phyloP scores from a whole-genome alignment of 2,113 vertebrate species.

The Rhizomys pruinosus region DNA sequence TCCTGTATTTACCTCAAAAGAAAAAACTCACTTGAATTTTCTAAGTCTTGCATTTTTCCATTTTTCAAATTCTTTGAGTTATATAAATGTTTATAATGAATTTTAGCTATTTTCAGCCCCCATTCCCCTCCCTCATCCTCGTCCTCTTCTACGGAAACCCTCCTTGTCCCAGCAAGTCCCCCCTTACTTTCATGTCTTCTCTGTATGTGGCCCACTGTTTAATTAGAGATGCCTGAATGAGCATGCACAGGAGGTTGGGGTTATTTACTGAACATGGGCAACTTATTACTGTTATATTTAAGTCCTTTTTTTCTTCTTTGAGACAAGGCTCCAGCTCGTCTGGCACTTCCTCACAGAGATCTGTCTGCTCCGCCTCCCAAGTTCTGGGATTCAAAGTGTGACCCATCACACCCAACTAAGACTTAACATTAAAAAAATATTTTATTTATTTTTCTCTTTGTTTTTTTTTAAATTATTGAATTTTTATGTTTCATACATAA shows the following conservation, averaged over 20 bases:
- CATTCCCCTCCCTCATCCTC: neutral
- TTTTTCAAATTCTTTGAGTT: neutral
- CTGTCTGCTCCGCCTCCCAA: too few species aligned
- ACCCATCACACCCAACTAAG: too few species aligned
- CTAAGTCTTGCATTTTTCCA: neutral
- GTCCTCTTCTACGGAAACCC: too few species aligned
- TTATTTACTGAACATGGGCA: neutral
- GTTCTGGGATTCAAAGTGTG: too few species aligned
- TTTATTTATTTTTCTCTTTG: too few species aligned
- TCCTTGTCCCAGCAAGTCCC: neutral
- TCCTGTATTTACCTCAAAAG: neutral
- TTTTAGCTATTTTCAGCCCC: neutral
- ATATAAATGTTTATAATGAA: neutral
- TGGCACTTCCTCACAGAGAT: too few species aligned
- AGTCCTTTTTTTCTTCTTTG: neutral
- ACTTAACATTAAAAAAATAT: too few species aligned
- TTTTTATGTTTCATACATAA: too few species aligned
- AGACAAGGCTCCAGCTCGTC: too few species aligned
- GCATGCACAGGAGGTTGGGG: too few species aligned
- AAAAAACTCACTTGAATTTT: conserved; percentile 30
- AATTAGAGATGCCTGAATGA: neutral
- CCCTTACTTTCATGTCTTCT: neutral
- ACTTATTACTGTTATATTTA: too few species aligned
- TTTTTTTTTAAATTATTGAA: too few species aligned
- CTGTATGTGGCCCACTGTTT: neutral